Conservation (phyloP, 2,888 invertebrate genomes). For the Oligia strigilis region DNA sequence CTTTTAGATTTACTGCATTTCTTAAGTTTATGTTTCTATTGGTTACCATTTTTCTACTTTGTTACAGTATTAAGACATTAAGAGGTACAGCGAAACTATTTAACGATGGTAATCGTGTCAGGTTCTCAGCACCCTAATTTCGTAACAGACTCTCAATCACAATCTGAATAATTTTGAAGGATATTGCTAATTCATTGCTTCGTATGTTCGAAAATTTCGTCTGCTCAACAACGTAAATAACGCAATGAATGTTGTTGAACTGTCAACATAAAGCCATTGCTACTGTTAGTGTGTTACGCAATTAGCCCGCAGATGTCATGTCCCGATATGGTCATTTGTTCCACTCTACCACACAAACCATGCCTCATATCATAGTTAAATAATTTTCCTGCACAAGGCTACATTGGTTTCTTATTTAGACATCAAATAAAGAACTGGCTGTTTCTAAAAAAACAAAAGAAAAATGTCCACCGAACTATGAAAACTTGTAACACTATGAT, state of each 20-base stretch:
- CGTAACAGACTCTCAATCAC: too few species aligned
- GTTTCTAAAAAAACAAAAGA: neutral
- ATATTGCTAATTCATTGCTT: too few species aligned
- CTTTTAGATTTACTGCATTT: slow-evolving; percentile 7
- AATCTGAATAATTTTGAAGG: too few species aligned
- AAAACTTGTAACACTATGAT: neutral
- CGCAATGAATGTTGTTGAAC: too few species aligned
- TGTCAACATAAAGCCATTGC: too few species aligned
- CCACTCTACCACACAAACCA: neutral
- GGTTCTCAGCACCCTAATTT: neutral
- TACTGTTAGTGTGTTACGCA: too few species aligned
- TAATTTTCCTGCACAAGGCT: slow-evolving; percentile 5
- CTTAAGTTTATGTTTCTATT: neutral
- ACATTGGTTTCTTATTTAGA: neutral
- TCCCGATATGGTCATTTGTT: neutral
- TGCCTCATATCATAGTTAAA: neutral
- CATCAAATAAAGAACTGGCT: neutral
- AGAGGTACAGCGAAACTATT: slow-evolving; percentile 10
- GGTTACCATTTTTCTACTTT: neutral
- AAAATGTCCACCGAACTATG: too few species aligned
- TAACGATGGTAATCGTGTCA: neutral
- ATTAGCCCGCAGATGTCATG: neutral
- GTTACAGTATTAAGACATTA: neutral
- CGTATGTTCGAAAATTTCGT: too few species aligned
- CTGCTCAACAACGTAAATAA: too few species aligned